These are phyloP conservation scores for Hyalella azteca DNA, from an alignment of 2,888 invertebrate species.

Conservation along the genomic window DNA sequence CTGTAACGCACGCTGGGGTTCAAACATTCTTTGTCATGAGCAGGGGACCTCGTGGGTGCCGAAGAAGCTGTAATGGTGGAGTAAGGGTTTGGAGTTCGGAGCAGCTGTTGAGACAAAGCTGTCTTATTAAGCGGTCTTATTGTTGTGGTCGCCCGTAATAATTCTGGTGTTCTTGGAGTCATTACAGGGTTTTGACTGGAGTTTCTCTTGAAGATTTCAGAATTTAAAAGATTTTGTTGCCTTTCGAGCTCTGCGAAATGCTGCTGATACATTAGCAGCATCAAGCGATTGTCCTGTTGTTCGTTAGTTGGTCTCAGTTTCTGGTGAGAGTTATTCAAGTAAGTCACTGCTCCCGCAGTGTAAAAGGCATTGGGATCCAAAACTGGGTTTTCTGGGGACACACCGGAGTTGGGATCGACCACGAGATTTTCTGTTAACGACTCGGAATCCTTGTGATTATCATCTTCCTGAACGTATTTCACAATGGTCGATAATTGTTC, in stretches of 20 bases:
- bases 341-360: neutral
- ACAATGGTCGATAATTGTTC: neutral
- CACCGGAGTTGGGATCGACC: neutral
- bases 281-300: neutral
- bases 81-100: neutral
- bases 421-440: neutral
- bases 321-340: neutral
- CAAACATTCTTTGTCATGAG: slow-evolving; percentile 33
- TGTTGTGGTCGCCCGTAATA: neutral
- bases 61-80: neutral
- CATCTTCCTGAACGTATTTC: neutral
- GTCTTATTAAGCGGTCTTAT: neutral
- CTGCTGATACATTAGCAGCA: slow-evolving; percentile 14
- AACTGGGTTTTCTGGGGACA: neutral
- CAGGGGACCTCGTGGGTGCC: neutral
- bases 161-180: neutral
- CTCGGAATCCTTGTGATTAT: neutral
- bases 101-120: neutral
- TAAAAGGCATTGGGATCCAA: neutral
- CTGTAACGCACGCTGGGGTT: neutral
- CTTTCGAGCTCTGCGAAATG: slow-evolving; percentile 22
- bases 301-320: neutral
- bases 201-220: neutral
- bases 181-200: neutral
- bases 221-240: neutral